Conservation (phyloP, 2,888 invertebrate species). For the Crossocerus cetratus region DNA sequence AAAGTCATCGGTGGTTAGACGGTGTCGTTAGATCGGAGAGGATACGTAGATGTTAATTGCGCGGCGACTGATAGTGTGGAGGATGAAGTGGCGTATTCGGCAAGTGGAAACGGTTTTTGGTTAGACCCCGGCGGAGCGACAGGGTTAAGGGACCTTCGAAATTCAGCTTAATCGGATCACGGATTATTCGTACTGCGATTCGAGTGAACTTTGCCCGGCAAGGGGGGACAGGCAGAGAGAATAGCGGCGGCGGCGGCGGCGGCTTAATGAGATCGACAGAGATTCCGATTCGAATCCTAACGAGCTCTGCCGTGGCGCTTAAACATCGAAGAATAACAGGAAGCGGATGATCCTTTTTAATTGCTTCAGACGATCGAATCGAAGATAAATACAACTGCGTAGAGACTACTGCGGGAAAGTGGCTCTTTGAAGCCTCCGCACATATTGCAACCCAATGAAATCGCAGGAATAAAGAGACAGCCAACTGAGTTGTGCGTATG, state of each 20-base stretch:
- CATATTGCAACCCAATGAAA: not conserved
- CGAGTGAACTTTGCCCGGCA: too few species aligned
- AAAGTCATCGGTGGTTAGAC: too few species aligned
- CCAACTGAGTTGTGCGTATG: slow-evolving; percentile 33
- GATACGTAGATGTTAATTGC: slow-evolving; percentile 8
- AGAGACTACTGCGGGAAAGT: too few species aligned
- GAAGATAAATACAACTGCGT: not conserved
- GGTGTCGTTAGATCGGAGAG: too few species aligned
- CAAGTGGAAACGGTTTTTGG: not conserved
- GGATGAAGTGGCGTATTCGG: not conserved
- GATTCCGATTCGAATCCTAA: not conserved
- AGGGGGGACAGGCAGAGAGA: not conserved
- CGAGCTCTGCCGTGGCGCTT: not conserved
- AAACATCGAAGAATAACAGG: slow-evolving; percentile 1
- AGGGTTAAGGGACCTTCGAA: not conserved
- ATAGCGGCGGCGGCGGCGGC: not conserved
- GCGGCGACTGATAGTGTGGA: slow-evolving; percentile 9
- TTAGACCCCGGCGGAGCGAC: not conserved
- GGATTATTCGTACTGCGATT: slow-evolving; percentile 2
- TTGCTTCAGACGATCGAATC: not conserved
- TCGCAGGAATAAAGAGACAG: slow-evolving; percentile 11
- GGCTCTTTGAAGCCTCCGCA: not conserved
- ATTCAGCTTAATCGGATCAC: slow-evolving; percentile 3
- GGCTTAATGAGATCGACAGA: not conserved
- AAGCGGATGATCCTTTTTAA: not conserved